Percentiles rank a stretch among this genome's conserved stretches.
Evolutionary conservation across 2,797 vertebrate genomes (phyloP).

Genomic region (Poecilia wingei): DNA sequence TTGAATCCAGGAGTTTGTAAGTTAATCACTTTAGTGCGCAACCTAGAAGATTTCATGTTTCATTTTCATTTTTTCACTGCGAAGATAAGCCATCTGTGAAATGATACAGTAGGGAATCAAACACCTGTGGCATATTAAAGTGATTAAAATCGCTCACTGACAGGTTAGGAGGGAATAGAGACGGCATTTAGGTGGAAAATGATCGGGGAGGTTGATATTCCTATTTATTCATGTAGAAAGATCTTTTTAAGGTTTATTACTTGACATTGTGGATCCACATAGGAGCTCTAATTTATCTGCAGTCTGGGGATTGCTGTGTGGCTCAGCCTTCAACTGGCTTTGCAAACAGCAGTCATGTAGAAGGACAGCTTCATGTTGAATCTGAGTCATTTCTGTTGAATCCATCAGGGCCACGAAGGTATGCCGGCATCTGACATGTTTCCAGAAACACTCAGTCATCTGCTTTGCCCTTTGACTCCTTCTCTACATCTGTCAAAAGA

Average conservation of each 20-base stretch:
- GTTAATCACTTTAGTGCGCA: conserved; percentile 38
- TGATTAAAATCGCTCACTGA: conserved; percentile 52
- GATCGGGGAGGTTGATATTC: conserved; percentile 9
- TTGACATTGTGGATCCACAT: conserved; percentile 3
- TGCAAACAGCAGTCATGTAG: conserved; percentile 9
- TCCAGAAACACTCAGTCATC: conserved; percentile 36
- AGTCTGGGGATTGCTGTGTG: conserved; percentile 5
- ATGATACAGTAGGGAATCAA: conserved; percentile 56
- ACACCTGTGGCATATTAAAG: conserved; percentile 59
- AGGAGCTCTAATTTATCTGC: conserved; percentile 10
- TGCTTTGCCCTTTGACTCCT: conserved; percentile 58
- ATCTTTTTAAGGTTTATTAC: not conserved
- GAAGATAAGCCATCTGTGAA: conserved; percentile 70
- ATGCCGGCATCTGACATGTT: conserved; percentile 31
- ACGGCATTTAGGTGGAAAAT: conserved; percentile 21
- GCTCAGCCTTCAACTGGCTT: not conserved
- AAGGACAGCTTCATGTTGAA: conserved; percentile 35
- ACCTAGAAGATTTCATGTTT: conserved; percentile 59
- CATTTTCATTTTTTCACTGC: conserved; percentile 52
- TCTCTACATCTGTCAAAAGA: conserved; percentile 55
- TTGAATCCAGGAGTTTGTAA: conserved; percentile 33
- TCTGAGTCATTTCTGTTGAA: conserved; percentile 25
- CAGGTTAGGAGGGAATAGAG: conserved; percentile 42
- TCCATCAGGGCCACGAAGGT: conserved; percentile 37
- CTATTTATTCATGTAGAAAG: conserved; percentile 16